Base-by-base conservation (phyloP, 2,888 invertebrate species). In the Lasius platythorax region DNA sequence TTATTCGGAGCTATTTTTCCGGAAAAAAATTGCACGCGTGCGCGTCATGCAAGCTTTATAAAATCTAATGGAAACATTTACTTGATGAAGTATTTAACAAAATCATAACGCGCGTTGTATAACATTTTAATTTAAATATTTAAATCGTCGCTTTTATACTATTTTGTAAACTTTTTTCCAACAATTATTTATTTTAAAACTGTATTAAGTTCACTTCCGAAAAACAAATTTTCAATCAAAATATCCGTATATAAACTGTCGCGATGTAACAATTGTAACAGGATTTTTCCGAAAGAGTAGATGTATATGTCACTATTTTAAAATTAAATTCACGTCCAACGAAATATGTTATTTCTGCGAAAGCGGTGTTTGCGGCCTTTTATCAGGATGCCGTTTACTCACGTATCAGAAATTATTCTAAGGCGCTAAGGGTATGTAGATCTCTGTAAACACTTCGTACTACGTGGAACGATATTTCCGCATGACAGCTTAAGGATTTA, bases 401-500 rank as follows among this genome's bases (percentile, higher is more conserved):
- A 15, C 73, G 58, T 23, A 43, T 79, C 79, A 58, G 58, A 43
- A 61, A 72, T 79, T 58, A 79, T 61, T 73, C 74, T n/a, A 53
- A 53, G 8, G 46, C 61, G 46, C 33, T 61, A 73, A 46, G 33
- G 28, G 11, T 30, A 70, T 56, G 30, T 78, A 78, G 56, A 78
- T 70, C 9, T 56, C 2, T 28, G 53, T 56, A 78, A 70, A 78
- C 72, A 78, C 70, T 8, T 56, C 40, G 53, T 78, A 53, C 12
- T 73, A 46, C 72, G 56, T 18, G 43, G 43, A 79, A 79, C 74
- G 74, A 81, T 73, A 81, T 81, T 81, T 73, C 74, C 58, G 46
- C 74, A 46, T 46, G 78, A 78, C 78, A 73, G 61, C 74, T 61
- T 61, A 73, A 73, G 46, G 61, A 81, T 81, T 81, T 81, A 73